Conservation (phyloP, 2,888 invertebrate genomes). For the Eupithecia exiguata region DNA sequence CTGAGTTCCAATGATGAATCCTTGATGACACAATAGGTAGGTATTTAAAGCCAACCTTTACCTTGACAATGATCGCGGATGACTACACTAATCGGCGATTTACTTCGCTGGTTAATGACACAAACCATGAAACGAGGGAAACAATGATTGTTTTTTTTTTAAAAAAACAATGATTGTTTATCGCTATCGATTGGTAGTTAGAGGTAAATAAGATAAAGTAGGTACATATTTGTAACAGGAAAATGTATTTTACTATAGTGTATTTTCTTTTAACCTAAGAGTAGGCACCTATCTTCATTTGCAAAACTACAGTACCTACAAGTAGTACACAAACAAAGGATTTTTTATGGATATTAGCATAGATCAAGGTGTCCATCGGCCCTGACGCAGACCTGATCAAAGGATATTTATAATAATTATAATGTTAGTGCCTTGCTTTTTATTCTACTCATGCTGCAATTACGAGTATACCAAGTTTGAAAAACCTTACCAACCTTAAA, state of each 20-base stretch:
- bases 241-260: not conserved
- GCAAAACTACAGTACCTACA: too few relatives aligned
- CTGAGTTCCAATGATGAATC: too few relatives aligned
- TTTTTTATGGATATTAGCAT: too few relatives aligned
- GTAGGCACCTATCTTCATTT: too few relatives aligned
- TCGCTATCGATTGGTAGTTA: not conserved
- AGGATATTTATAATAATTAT: too few relatives aligned
- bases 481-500: too few relatives aligned
- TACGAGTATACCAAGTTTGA: too few relatives aligned
- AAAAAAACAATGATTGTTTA: conserved; percentile 1
- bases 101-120: conserved; percentile 16
- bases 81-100: conserved; percentile 1
- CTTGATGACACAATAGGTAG: conserved; percentile 1
- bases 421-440: not conserved
- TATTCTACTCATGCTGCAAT: not conserved
- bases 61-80: conserved; percentile 28
- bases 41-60: not conserved
- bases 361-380: too few relatives aligned
- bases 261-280: not conserved
- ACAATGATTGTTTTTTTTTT: conserved; percentile 12
- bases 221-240: not conserved
- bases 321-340: too few relatives aligned
- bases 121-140: conserved; percentile 29
- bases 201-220: not conserved
- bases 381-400: too few relatives aligned